phyloP scores from a whole-genome alignment of 2,113 vertebrate genomes.

The Notechis scutatus region DNA sequence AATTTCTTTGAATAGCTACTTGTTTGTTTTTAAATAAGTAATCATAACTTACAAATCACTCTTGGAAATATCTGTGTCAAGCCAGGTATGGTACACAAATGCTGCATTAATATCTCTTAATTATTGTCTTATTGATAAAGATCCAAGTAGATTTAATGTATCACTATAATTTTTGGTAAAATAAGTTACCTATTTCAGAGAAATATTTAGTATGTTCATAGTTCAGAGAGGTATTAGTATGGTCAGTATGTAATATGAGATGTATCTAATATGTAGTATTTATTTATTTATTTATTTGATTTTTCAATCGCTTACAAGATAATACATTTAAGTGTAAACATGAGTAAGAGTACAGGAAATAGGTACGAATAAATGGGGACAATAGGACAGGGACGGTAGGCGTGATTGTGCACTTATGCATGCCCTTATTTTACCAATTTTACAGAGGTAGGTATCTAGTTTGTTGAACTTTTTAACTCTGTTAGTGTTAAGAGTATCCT shows the following conservation, averaged over 20 bases:
- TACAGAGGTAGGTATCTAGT: not conserved
- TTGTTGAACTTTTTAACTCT: not conserved
- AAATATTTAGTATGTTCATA: not conserved
- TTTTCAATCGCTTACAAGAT: too few relatives aligned
- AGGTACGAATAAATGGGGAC: too few relatives aligned
- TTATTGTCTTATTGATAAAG: not conserved
- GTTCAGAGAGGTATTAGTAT: not conserved
- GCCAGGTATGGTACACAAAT: not conserved
- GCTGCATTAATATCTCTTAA: not conserved
- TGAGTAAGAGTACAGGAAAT: too few relatives aligned
- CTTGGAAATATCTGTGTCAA: not conserved
- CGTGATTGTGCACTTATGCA: too few relatives aligned
- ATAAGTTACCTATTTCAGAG: not conserved
- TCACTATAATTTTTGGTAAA: not conserved
- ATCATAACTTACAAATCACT: not conserved
- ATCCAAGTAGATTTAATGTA: not conserved
- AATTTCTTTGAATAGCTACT: not conserved
- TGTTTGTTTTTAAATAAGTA: not conserved
- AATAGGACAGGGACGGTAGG: too few relatives aligned
- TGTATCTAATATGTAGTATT: not conserved
- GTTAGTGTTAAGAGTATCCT: not conserved
- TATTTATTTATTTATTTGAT: too few relatives aligned
- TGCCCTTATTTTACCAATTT: not conserved
- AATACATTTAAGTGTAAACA: too few relatives aligned
- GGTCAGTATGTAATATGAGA: not conserved